These are phyloP conservation scores for Aldabrachelys gigantea DNA, from an alignment of 2,113 vertebrate genomes.

Conservation along the genomic window DNA sequence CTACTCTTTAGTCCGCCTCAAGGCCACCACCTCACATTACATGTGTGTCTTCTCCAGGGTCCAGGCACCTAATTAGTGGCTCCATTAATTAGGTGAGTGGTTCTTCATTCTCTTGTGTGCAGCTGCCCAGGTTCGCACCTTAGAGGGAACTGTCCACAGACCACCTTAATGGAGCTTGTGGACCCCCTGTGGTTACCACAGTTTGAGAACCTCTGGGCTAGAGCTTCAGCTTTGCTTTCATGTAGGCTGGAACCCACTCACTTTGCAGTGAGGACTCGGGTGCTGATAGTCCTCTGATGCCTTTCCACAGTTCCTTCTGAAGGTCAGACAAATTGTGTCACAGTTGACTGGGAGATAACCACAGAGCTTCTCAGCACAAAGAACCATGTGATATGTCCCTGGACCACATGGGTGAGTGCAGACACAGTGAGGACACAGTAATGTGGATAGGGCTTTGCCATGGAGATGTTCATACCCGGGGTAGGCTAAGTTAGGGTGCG, in stretches of 20 bases:
- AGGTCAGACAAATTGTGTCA: not conserved
- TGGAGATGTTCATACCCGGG: not conserved
- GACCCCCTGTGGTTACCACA: no score
- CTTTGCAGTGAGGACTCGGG: not conserved
- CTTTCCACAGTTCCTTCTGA: not conserved
- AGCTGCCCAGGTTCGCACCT: no score
- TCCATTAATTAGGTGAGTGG: no score
- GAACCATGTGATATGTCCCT: accelerated
- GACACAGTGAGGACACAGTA: not conserved
- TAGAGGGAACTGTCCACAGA: no score
- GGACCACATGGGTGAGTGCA: not conserved
- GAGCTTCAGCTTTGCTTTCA: not conserved
- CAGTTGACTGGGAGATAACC: not conserved
- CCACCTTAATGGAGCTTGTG: no score
- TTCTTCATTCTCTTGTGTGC: no score
- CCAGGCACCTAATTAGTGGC: no score
- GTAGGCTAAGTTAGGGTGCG: not conserved
- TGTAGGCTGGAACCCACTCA: not conserved
- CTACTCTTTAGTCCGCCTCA: no score
- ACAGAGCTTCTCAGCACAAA: not conserved
- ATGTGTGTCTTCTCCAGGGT: no score
- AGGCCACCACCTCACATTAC: no score
- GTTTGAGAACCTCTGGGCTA: no score
- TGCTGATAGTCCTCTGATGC: not conserved
- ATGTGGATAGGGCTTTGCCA: not conserved